phyloP scores from a whole-genome alignment of 2,797 vertebrate genomes.

The Glossophaga mutica region DNA sequence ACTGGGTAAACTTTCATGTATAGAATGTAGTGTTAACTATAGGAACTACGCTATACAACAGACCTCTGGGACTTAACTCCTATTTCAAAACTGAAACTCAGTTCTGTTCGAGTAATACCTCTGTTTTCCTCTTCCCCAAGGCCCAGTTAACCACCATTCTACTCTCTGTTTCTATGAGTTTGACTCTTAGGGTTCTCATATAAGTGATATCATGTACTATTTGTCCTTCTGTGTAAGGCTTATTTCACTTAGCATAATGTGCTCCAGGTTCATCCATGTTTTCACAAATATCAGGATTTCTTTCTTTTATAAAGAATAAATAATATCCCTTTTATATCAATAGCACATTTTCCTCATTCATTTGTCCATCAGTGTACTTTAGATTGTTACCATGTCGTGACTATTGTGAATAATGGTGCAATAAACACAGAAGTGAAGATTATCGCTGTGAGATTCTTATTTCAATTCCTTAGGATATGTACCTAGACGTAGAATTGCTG shows the following conservation, averaged over 20 bases:
- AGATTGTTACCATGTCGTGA: not conserved
- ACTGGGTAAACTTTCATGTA: not conserved
- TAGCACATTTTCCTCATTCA: not conserved
- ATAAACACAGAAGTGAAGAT: no score
- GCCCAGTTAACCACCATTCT: not conserved
- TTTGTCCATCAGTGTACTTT: not conserved
- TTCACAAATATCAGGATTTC: not conserved
- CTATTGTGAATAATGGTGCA: not conserved
- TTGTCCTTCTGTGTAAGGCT: not conserved
- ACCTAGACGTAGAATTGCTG: not conserved
- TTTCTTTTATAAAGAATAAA: not conserved
- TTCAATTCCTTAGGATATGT: not conserved
- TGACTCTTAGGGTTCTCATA: not conserved
- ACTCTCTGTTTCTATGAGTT: not conserved
- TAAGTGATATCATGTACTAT: not conserved
- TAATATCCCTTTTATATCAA: not conserved
- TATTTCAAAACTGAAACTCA: not conserved
- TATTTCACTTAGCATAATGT: not conserved
- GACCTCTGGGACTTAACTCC: not conserved
- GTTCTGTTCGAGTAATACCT: not conserved
- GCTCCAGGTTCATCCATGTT: not conserved
- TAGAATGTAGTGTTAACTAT: not conserved
- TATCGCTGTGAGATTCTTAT: not conserved
- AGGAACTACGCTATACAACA: not conserved
- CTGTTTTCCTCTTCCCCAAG: not conserved